Evolutionary conservation across 2,113 vertebrate species (phyloP), one percentile per base, ranked within the genome.

Genomic region (Rana temporaria): DNA sequence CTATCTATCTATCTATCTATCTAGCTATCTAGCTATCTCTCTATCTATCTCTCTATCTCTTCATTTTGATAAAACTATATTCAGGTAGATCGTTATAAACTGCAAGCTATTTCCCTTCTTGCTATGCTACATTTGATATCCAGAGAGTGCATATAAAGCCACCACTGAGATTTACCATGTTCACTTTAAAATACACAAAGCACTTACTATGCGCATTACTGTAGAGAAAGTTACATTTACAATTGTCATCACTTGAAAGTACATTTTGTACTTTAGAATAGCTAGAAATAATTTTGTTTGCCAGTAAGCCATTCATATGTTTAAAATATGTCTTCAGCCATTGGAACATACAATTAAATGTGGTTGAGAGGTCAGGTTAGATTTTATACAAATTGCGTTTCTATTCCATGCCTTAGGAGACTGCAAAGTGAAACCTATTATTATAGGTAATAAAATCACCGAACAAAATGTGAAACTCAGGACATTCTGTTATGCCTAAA

Each of bases 261-360:
- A 88, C 87, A 90, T 88, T 88, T 80, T 42, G 86, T 89, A 88
- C 89, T 89, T 87, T 88, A 89, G 89, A 87, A 88, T 87, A n/a
- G 0, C 68, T 75, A 20, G 85, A 89, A 87, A 87, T 84, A 86
- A 87, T 86, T 86, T 90, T 87, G 86, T 70, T 86, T 87, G 81
- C 86, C 88, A 92, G 90, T 88, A 88, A 89, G 65, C 88, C 84
- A 87, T 91, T 92, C 90, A 87, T 81, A 87, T 81, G 57, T 91
- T 91, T 91, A 90, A 91, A 90, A 91, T 89, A 86, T 86, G 85
- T 88, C 86, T 86, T 85, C 85, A 88, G 85, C 81, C 80, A 85
- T 32, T 84, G 83, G 84, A 89, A 80, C 88, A 88, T 78, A 86
- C 78, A 90, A 88, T 78, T 60, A 90, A 87, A 85, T 87, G 71